Base-by-base conservation (phyloP, 2,797 vertebrate species). In the Gorsachius magnificus region DNA sequence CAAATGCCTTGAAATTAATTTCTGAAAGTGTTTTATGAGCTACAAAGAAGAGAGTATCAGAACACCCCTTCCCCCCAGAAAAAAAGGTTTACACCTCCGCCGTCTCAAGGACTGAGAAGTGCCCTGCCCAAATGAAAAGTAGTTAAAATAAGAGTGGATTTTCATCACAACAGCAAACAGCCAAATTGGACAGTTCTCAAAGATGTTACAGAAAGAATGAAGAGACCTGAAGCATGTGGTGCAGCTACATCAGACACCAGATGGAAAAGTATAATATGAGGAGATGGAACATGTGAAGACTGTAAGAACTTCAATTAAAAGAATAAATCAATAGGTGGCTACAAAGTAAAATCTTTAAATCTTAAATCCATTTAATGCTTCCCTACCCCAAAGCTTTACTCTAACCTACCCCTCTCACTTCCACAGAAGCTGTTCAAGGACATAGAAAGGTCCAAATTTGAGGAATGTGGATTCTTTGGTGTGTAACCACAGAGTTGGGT, bases 1-100 rank as follows among this genome's bases (percentile, higher is more conserved):
- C 54, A 61, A 63, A 53, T 68, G 26, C 25, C 51, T 66, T 66
- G 20, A 70, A 58, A 64, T 74, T 13, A 58, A 75, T 65, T 89
- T 75, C 35, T 56, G 38, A 72, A 68, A 13, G 6, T 38, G 38
- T n/a, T 81, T 85, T 78, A 57, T 53, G 54, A 70, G 41, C 26
- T 60, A 70, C 31, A 78, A 36, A 58, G 11, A 22, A 35, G 56
- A 35, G 6, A n/a, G 17, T 36, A 65, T 24, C n/a, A 50, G 12
- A 70, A 11, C 9, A 70, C 28, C 2, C 4, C 12, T 22, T 36
- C 9, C 7, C 20, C 5, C 5, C 2, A 16, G 21, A 1, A 26
- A n/a, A 36, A 60, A 26, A 17, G 1, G 5, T 65, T 88, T 77
- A 50, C 15, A 51, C 11, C 33, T 72, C n/a, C 33, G 31, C 20